phyloP scores from a whole-genome alignment of 2,888 invertebrate genomes.

The Heliconius sara region DNA sequence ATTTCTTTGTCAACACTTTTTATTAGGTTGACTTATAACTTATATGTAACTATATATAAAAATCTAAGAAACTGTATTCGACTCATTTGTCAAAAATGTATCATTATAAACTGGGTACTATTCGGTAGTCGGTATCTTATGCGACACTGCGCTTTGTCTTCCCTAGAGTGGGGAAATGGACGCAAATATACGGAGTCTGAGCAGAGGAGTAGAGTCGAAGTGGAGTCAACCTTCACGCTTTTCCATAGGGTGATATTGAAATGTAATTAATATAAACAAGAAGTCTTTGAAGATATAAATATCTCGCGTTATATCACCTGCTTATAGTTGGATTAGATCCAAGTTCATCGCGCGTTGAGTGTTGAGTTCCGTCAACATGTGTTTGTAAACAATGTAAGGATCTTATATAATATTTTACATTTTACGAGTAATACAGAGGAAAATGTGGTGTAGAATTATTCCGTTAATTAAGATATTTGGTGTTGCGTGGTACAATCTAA shows the following conservation, averaged over 20 bases:
- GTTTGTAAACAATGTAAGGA: not conserved
- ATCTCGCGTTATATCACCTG: constrained; percentile 4
- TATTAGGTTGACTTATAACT: too few species aligned
- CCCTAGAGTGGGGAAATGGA: too few species aligned
- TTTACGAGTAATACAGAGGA: not conserved
- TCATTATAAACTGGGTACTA: too few species aligned
- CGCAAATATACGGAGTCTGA: too few species aligned
- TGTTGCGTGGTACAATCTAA: not conserved
- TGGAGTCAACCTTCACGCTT: not conserved
- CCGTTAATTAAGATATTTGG: not conserved
- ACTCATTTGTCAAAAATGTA: too few species aligned
- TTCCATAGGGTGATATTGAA: not conserved
- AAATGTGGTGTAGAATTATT: not conserved
- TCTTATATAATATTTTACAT: not conserved
- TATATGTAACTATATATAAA: too few species aligned
- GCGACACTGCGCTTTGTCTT: too few species aligned
- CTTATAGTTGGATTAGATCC: constrained; percentile 31
- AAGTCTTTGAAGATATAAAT: constrained; percentile 26
- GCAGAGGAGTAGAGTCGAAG: too few species aligned
- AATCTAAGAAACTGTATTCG: too few species aligned
- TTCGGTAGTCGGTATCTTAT: too few species aligned
- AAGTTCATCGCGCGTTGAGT: constrained; percentile 26
- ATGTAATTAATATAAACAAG: constrained; percentile 12
- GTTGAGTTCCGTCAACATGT: constrained; percentile 40
- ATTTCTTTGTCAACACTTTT: too few species aligned